Evolutionary conservation across 2,797 vertebrate genomes (phyloP).

Genomic region (Poecilia picta): DNA sequence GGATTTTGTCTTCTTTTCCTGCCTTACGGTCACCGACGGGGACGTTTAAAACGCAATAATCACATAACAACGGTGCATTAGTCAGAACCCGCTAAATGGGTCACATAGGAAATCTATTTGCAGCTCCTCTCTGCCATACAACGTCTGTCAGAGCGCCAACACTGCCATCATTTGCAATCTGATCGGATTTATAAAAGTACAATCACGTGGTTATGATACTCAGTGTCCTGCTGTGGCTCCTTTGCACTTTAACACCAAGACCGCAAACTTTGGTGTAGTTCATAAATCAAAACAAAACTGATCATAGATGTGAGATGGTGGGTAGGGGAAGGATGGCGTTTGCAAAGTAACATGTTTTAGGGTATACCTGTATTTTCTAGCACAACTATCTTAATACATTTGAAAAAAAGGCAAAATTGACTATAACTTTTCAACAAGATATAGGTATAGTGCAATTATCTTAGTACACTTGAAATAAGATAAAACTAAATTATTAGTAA

Average conservation of each 20-base stretch:
- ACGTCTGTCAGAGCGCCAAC: not conserved
- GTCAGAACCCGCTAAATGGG: not conserved
- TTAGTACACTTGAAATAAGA: too few species aligned
- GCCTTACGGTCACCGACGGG: not conserved
- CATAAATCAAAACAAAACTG: not conserved
- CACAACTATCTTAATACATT: too few species aligned
- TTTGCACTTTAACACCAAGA: not conserved
- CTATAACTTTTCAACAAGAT: too few species aligned
- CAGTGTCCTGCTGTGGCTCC: not conserved
- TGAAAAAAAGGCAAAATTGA: too few species aligned
- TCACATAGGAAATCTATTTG: conserved; percentile 3
- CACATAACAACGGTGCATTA: conserved; percentile 4
- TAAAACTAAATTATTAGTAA: too few species aligned
- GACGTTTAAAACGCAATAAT: not conserved
- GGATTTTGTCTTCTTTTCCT: not conserved
- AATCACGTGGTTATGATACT: not conserved
- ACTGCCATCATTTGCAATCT: not conserved
- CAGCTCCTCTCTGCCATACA: not conserved
- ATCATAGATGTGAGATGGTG: not conserved
- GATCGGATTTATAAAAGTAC: not conserved
- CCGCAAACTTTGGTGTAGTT: not conserved
- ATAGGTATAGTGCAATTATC: too few species aligned
- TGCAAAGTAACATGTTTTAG: not conserved
- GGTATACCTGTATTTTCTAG: too few species aligned
- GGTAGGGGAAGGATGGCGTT: not conserved